These are phyloP conservation scores for Ciconia maguari DNA, from an alignment of 2,113 vertebrate species.

Conservation along the genomic window DNA sequence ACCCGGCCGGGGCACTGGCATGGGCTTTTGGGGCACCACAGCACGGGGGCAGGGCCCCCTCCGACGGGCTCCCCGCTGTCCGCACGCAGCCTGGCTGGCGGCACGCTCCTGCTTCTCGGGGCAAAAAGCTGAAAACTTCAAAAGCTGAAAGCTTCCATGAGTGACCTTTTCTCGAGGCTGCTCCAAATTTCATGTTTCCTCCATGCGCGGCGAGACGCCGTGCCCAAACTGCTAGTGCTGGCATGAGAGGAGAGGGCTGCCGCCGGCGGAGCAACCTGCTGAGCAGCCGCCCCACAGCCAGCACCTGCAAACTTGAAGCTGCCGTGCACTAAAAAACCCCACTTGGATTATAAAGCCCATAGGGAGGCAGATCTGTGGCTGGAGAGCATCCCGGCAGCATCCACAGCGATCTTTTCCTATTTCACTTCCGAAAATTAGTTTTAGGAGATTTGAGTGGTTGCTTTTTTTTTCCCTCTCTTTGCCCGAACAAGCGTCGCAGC, in stretches of 20 bases:
- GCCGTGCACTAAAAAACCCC: slow-evolving; percentile 13
- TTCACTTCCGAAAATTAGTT: not conserved
- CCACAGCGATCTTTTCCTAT: not conserved
- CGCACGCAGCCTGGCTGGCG: accelerated
- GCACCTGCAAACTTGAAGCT: not conserved
- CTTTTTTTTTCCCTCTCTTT: not conserved
- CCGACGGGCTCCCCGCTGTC: not conserved
- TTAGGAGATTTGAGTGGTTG: not conserved
- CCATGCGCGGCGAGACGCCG: accelerated
- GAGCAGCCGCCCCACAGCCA: not conserved
- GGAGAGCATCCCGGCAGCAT: not conserved
- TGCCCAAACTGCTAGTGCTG: not conserved
- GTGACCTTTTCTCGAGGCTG: not conserved
- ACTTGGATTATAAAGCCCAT: not conserved
- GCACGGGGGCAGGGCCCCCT: not conserved
- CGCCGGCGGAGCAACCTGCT: not conserved
- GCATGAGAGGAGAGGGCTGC: not conserved
- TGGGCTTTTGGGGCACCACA: not conserved
- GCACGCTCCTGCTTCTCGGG: not conserved
- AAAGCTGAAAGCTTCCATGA: not conserved
- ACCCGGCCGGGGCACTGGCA: not conserved
- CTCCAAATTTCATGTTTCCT: not conserved
- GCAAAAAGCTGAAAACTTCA: not conserved
- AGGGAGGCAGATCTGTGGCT: not conserved
- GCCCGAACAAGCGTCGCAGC: accelerated